These are phyloP conservation scores for Drosophila antonietae DNA, from an alignment of 2,888 invertebrate genomes.

Conservation along the genomic window DNA sequence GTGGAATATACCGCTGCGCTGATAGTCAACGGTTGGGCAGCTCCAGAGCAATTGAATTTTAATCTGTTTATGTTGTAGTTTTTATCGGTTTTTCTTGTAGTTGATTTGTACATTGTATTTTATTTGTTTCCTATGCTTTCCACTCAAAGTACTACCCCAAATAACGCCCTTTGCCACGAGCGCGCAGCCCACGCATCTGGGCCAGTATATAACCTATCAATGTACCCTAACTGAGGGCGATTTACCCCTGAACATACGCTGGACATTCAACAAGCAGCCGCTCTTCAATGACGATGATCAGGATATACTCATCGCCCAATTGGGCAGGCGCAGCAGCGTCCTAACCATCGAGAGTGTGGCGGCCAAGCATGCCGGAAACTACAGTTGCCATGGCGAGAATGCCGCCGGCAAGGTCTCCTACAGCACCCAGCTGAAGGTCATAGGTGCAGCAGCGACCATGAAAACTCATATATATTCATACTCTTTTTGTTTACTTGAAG, in stretches of 20 bases:
- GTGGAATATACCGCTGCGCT: conserved; percentile 86
- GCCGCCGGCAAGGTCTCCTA: conserved; percentile 89
- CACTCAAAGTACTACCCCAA: conserved; percentile 82
- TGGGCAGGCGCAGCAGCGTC: conserved; percentile 89
- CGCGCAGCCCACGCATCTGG: conserved; percentile 87
- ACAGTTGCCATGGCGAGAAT: conserved; percentile 91
- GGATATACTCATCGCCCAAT: conserved; percentile 86
- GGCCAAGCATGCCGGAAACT: conserved; percentile 89
- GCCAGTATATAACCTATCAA: conserved; percentile 87
- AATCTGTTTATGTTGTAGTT: conserved; percentile 7
- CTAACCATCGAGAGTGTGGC: conserved; percentile 90
- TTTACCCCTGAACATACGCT: conserved; percentile 88
- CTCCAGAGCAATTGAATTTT: conserved; percentile 22
- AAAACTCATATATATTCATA: neutral
- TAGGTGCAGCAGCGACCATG: conserved; percentile 85
- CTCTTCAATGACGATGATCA: conserved; percentile 81
- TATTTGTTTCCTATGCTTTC: conserved; percentile 21
- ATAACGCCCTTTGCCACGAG: conserved; percentile 86
- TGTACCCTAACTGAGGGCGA: conserved; percentile 88
- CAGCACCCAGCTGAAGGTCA: conserved; percentile 89
- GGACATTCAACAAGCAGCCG: conserved; percentile 86
- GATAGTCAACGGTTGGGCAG: conserved; percentile 85
- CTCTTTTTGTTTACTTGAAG: conserved; percentile 15
- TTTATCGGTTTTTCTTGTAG: conserved; percentile 11
- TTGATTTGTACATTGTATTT: conserved; percentile 13